phyloP scores from a whole-genome alignment of 2,113 vertebrate genomes.

The Suncus etruscus region DNA sequence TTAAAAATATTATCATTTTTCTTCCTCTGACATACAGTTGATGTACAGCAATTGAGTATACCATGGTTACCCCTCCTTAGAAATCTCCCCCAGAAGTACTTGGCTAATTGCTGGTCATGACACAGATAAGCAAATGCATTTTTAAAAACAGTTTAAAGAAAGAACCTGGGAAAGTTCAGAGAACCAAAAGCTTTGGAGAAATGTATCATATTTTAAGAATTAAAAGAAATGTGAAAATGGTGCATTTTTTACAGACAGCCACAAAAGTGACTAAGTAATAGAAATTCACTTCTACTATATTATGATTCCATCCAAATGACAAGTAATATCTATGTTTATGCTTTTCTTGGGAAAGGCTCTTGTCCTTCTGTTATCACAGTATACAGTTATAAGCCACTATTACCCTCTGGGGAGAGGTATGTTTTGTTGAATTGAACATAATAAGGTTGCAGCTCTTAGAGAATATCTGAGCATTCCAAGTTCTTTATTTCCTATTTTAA shows the following conservation, averaged over 20 bases:
- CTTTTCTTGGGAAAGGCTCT: conserved; percentile 49
- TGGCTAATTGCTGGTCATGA: background rate
- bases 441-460: conserved; percentile 57
- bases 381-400: conserved; percentile 39
- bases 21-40: background rate
- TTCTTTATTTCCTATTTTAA: background rate
- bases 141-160: conserved; percentile 50
- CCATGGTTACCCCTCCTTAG: no score
- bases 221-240: background rate
- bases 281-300: conserved; percentile 56
- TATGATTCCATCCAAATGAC: conserved; percentile 61
- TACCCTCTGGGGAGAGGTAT: conserved; percentile 53
- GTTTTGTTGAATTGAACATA: conserved; percentile 37
- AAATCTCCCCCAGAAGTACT: background rate
- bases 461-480: conserved; percentile 40
- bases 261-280: conserved; percentile 34
- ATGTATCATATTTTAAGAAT: conserved; percentile 35
- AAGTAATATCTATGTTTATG: conserved; percentile 40
- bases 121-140: background rate
- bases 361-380: background rate
- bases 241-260: conserved; percentile 4
- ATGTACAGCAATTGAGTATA: no score
- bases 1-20: background rate
- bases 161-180: background rate
- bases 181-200: conserved; percentile 59